Evolutionary conservation across 2,797 vertebrate genomes (phyloP).

Genomic region (Rachycentron canadum): DNA sequence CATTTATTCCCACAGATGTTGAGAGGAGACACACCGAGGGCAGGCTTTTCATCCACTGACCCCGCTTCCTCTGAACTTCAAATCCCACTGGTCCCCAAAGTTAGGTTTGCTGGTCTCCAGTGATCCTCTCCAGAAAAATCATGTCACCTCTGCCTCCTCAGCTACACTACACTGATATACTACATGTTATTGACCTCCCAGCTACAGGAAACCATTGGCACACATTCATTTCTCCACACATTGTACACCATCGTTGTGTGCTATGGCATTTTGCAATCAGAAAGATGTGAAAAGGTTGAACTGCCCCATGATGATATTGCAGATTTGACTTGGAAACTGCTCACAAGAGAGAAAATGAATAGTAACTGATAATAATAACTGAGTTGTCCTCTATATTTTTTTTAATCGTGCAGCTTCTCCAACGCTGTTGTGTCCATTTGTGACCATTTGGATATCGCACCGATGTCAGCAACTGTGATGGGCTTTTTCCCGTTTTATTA

Average conservation of each 20-base stretch:
- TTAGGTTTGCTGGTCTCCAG: neutral
- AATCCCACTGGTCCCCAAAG: neutral
- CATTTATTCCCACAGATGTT: neutral
- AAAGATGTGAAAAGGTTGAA: neutral
- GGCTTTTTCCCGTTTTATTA: neutral
- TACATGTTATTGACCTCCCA: neutral
- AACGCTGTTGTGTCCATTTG: no score
- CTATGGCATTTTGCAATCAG: neutral
- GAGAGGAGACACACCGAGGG: no score
- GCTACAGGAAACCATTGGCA: neutral
- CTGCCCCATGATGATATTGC: neutral
- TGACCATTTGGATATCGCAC: neutral
- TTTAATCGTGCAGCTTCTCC: neutral
- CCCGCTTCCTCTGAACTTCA: neutral
- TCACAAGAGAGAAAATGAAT: no score
- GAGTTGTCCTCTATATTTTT: no score
- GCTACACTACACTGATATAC: fast-evolving
- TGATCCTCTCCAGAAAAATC: neutral
- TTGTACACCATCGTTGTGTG: neutral
- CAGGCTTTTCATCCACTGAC: neutral
- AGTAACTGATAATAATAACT: no score
- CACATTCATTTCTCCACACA: neutral
- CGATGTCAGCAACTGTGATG: neutral
- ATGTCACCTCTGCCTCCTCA: neutral
- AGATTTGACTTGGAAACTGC: no score